Percentiles rank a stretch among this genome's conserved stretches.
phyloP scores from a whole-genome alignment of 2,113 vertebrate genomes.

The Corythoichthys intestinalis region DNA sequence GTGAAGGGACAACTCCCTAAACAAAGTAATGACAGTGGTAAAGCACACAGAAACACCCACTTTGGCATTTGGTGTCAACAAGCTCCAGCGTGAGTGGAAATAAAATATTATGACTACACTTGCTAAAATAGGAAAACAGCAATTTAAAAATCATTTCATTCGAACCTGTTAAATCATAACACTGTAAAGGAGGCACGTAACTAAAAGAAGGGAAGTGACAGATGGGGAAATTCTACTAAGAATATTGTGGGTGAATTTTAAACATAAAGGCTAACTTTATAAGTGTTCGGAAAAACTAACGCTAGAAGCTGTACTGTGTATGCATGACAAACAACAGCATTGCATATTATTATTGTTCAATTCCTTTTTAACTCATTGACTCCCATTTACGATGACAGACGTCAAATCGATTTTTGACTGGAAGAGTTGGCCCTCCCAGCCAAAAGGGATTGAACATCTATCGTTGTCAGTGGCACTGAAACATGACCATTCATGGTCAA shows the following conservation, averaged over 20 bases:
- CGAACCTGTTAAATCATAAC: not conserved
- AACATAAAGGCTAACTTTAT: not conserved
- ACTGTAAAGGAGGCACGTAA: not conserved
- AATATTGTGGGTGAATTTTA: not conserved
- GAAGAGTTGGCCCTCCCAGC: too few species aligned
- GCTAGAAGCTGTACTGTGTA: not conserved
- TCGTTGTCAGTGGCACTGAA: too few species aligned
- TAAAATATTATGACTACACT: not conserved
- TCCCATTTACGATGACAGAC: too few species aligned
- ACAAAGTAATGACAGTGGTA: constrained; percentile 13
- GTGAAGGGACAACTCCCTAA: constrained; percentile 12
- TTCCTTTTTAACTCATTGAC: not conserved
- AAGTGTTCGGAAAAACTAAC: not conserved
- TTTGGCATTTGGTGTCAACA: not conserved
- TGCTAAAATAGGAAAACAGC: not conserved
- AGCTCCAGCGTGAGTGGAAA: not conserved
- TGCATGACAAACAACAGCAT: not conserved
- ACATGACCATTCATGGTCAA: too few species aligned
- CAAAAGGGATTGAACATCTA: too few species aligned
- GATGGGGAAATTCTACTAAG: not conserved
- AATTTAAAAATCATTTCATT: not conserved
- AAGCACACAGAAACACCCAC: constrained; percentile 7
- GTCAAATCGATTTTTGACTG: too few species aligned
- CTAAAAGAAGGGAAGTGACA: not conserved
- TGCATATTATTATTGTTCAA: not conserved